Base-by-base conservation (phyloP, 2,888 invertebrate species). In the Drosophila pseudotalamancana region DNA sequence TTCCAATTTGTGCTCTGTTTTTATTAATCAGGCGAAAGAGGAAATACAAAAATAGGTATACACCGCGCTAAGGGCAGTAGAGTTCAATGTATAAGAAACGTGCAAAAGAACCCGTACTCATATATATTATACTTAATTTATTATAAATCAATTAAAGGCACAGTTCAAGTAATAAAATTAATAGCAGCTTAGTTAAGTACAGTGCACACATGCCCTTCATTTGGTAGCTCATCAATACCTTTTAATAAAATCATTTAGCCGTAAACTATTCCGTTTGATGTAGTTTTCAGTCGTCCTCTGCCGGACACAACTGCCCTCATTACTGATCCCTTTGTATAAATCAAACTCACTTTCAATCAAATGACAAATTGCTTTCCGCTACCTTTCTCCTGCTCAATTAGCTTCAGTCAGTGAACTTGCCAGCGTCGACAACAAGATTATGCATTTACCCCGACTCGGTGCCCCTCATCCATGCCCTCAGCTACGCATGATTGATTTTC, bases 331-430 rank as follows among this genome's bases (percentile, higher is more conserved):
- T 9, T 61, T 32, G 50, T 18, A 12, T 82, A 67, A 82, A 79
- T 83, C 68, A 79, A 72, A 76, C 55, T 86, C 80, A 69, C 80
- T 80, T 80, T 80, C 83, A 83, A 80, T 80, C 80, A 83, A 65
- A 65, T 83, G 84, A 86, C 84, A 83, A 86, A 83, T 75, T 69
- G 77, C 73, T 87, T 80, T 64, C 72, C 86, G 79, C 86, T 85
- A 80, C 86, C 79, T 80, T 81, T 81, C 85, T 61, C 81, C 53
- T 57, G 63, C 70, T 77, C 77, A 77, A 87, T 81, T 80, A 84
- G 77, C 73, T 70, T 31, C 67, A 70, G 84, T 80, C 87, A 71
- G 18, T 77, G 87, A 87, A 81, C 87, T 68, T 51, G 43, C 34
- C 29, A 56, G 35, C 37, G 59, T 48, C 76, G 57, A 76, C 72